These are phyloP conservation scores for Tipula unca DNA, from an alignment of 2,888 invertebrate genomes.

Conservation along the genomic window DNA sequence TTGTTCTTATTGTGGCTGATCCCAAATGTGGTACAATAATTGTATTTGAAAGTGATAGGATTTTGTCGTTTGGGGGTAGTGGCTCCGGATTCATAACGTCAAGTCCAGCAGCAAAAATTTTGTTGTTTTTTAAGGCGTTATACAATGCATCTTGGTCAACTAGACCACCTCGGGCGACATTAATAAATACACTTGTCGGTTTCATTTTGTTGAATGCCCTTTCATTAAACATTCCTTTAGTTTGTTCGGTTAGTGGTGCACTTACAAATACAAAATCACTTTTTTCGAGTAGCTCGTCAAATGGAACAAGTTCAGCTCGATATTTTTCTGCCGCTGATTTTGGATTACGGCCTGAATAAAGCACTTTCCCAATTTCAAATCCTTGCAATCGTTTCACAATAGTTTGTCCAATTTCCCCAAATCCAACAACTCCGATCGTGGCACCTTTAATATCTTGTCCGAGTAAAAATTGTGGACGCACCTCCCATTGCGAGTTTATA, in stretches of 20 bases:
- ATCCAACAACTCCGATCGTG: slow-evolving; percentile 76
- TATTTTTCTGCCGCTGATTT: slow-evolving; percentile 53
- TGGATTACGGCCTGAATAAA: slow-evolving; percentile 65
- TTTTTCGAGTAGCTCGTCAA: slow-evolving; percentile 53
- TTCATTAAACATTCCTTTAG: slow-evolving; percentile 57
- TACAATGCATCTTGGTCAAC: slow-evolving; percentile 74
- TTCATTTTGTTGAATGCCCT: slow-evolving; percentile 66
- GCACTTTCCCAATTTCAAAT: slow-evolving; percentile 60
- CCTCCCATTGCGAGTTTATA: slow-evolving; percentile 58
- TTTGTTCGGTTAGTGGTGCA: slow-evolving; percentile 56
- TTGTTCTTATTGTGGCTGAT: slow-evolving; percentile 69
- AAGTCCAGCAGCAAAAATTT: slow-evolving; percentile 80
- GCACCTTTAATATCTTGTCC: slow-evolving; percentile 70
- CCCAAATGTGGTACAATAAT: slow-evolving; percentile 82
- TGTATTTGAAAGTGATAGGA: slow-evolving; percentile 32
- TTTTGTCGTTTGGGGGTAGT: slow-evolving; percentile 59
- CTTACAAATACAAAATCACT: slow-evolving; percentile 66
- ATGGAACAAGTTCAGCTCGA: slow-evolving; percentile 53
- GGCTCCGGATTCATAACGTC: slow-evolving; percentile 93
- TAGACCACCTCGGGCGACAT: slow-evolving; percentile 59
- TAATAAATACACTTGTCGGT: slow-evolving; percentile 59
- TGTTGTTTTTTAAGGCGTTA: slow-evolving; percentile 59
- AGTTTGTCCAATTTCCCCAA: slow-evolving; percentile 70
- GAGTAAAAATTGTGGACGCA: slow-evolving; percentile 57
- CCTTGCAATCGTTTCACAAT: slow-evolving; percentile 62